Base-by-base conservation (phyloP, 2,888 invertebrate genomes). In the Ennomos quercinarius region DNA sequence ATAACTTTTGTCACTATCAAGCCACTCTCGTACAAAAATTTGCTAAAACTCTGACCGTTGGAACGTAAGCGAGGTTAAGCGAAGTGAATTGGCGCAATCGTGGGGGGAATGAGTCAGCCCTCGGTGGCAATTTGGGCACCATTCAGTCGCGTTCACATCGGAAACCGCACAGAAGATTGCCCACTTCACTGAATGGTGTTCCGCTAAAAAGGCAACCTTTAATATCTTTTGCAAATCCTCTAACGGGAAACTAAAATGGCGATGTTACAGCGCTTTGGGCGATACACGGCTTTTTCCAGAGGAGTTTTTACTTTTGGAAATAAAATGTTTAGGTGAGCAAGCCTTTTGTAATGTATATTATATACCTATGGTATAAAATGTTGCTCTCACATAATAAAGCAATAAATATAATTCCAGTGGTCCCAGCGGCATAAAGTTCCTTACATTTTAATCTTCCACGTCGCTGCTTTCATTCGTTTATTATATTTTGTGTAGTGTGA, bases 61-160 rank as follows among this genome's bases (percentile, higher is more conserved):
- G 76, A 81, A 76, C 74, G 71, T 72, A 69, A 80, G 74, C 73
- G 74, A 67, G 73, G 71, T 71, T 77, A 80, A 80, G 78, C 76
- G 75, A 76, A 81, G 81, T 84, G 86, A 87, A 86, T 86, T 81
- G 81, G 71, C 76, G 83, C 81, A 84, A 85, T 87, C 80, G 78
- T 61, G 74, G 70, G 67, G 74, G 69, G 82, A 83, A 84, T 85
- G 86, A 86, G 78, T 85, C 85, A 81, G 84, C 81, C 79, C 83
- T 85, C 82, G 76, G 76, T 78, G 75, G 83, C 87, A 90, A 90
- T 89, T 89, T 90, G 78, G 81, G 68, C 78, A 78, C 88, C 76
- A 89, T 89, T 90, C 89, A 89, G 68, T 72, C 68, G 70, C 72
- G 74, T 74, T 80, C 79, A 76, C 80, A 83, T 82, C 85, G 87